phyloP scores from a whole-genome alignment of 2,797 vertebrate genomes.

The Catharus ustulatus region DNA sequence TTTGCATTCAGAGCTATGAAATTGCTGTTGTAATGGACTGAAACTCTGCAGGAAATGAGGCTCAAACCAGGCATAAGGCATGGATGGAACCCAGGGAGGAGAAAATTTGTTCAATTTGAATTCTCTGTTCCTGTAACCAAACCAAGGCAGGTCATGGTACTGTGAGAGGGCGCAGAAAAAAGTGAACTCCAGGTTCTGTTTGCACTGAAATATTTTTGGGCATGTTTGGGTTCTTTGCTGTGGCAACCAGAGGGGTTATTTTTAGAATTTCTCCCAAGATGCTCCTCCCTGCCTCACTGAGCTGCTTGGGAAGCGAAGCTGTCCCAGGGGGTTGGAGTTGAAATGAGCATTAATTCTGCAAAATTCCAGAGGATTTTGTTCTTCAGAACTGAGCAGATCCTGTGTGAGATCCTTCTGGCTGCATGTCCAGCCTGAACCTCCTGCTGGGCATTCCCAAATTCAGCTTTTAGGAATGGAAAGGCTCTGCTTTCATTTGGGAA shows the following conservation, averaged over 20 bases:
- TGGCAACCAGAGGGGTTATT: conserved; percentile 66
- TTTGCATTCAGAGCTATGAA: background rate
- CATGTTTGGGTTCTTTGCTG: conserved; percentile 71
- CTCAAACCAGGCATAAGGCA: background rate
- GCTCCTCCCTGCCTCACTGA: background rate
- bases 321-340: background rate
- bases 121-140: background rate
- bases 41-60: background rate
- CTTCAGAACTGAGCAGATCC: background rate
- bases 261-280: conserved; percentile 64
- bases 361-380: background rate
- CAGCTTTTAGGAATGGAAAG: background rate
- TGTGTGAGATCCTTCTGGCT: background rate
- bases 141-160: background rate
- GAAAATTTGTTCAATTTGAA: background rate
- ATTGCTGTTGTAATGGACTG: background rate
- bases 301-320: conserved; percentile 1
- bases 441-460: background rate
- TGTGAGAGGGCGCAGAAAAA: background rate
- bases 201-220: conserved; percentile 61
- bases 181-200: conserved; percentile 47
- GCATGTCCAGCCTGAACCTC: fast-evolving
- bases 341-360: background rate
- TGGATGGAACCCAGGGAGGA: background rate
- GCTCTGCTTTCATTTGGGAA: background rate